Base-by-base conservation (phyloP, 1,140 invertebrate genomes). In the Eubasilissa regina region DNA sequence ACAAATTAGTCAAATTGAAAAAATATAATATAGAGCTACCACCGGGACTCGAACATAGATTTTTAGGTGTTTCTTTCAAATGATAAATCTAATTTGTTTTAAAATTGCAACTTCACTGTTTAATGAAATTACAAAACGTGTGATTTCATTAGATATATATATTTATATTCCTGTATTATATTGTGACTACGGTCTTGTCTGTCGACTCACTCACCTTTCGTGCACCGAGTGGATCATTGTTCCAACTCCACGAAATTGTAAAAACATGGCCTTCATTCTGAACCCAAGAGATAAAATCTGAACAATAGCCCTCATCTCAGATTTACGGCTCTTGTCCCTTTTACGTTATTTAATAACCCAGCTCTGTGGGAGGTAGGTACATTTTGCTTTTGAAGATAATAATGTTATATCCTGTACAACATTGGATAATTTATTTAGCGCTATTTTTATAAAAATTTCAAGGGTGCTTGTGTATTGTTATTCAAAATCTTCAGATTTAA, bases 331-430 rank as follows among this genome's bases (percentile, higher is more conserved):
- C 62, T 66, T 47, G 64, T 68, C 44, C 64, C 43, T 68, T 68
- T 21, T 45, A 68, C 64, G 64, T 47, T 47, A 47, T 68, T 68
- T 68, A 68, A 68, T 68, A 68, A 68, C 64, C 64, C 44, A 19
- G 60, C 64, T 10, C 47, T 68, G 43, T 68, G n/a, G 35, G 64
- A 13, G 64, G 44, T 45, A 11, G 62, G 62, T 35, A 35, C 25
- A 35, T 35, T 35, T 6, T 35, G 25, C 25, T 6, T 35, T 35
- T 35, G 25, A 35, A 12, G 60, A n/a, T 64, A 35, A 10, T 64
- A 13, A 13, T 43, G 19, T 64, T 64, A 25, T 58, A 21, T 10
- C 55, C 17, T 19, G 17, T 15, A 56, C 6, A 8, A 15, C 55
- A 58, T 19, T 58, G 53, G 53, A 55, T n/a, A n/a, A 15, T 58